phyloP scores from a whole-genome alignment of 2,888 invertebrate species.

The Leuctra nigra region DNA sequence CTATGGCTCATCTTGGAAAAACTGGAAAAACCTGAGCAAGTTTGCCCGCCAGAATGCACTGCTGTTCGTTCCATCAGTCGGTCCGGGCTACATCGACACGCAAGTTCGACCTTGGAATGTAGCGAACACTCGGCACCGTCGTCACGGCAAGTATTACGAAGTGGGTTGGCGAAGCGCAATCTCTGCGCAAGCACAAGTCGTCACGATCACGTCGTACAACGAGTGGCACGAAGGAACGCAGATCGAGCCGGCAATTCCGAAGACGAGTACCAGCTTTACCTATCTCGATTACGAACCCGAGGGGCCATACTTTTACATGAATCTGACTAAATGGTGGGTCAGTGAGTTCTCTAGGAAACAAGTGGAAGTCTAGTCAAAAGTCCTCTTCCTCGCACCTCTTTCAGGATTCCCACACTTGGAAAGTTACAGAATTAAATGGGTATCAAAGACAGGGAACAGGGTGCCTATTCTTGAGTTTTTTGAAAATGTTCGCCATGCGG shows the following conservation, averaged over 20 bases:
- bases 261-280: slow-evolving; percentile 38
- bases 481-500: no score
- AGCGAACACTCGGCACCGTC: slow-evolving; percentile 45
- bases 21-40: slow-evolving; percentile 42
- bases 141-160: slow-evolving; percentile 56
- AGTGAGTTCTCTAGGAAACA: slow-evolving; percentile 44
- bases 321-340: slow-evolving; percentile 55
- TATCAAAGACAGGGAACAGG: no score
- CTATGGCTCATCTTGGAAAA: slow-evolving; percentile 56
- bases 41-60: slow-evolving; percentile 52
- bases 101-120: slow-evolving; percentile 54
- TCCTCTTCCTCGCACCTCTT: no score
- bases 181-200: slow-evolving; percentile 46
- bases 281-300: slow-evolving; percentile 56
- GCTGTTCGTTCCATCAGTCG: slow-evolving; percentile 60
- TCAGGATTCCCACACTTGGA: no score
- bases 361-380: slow-evolving; percentile 8
- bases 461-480: no score
- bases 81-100: slow-evolving; percentile 63
- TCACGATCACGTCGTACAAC: slow-evolving; percentile 65
- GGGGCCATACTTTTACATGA: slow-evolving; percentile 53
- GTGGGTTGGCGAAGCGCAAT: slow-evolving; percentile 55
- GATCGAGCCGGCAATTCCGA: slow-evolving; percentile 57
- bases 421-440: no score
- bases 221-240: slow-evolving; percentile 72